phyloP scores from a whole-genome alignment of 2,113 vertebrate genomes.

The Cacatua alba region DNA sequence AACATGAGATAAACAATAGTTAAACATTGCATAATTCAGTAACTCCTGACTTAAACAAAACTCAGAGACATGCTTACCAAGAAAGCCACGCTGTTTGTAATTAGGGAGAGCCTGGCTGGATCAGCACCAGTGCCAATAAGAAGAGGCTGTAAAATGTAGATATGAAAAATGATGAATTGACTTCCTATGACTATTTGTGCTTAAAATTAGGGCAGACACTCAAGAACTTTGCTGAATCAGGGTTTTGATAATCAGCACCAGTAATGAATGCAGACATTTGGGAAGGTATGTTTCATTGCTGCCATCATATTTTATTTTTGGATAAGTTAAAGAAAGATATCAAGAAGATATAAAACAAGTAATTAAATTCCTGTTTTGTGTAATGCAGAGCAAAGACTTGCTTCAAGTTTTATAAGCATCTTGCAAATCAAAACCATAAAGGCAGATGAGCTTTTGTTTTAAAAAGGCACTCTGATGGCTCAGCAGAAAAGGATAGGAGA shows the following conservation, averaged over 20 bases:
- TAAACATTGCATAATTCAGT: conserved; percentile 15
- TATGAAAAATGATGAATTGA: conserved; percentile 21
- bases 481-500: conserved; percentile 17
- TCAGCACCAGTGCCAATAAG: background rate
- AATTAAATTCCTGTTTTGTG: conserved; percentile 43
- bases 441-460: conserved; percentile 29
- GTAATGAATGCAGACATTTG: conserved; percentile 33
- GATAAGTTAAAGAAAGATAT: conserved; percentile 16
- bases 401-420: conserved; percentile 11
- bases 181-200: background rate
- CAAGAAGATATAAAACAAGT: conserved; percentile 9
- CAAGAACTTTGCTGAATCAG: conserved; percentile 23
- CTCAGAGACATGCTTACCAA: background rate
- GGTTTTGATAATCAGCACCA: background rate
- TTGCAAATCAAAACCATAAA: conserved; percentile 52
- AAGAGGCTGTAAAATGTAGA: background rate
- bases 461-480: conserved; percentile 20
- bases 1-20: background rate
- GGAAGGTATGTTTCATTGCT: conserved; percentile 36
- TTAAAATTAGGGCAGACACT: conserved; percentile 48
- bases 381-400: conserved; percentile 55
- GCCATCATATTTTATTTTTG: conserved; percentile 36
- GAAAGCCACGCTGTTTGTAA: background rate
- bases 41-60: conserved; percentile 15
- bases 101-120: background rate